Evolutionary conservation across 2,113 vertebrate species (phyloP), one percentile per base, ranked within the genome.

Genomic region (Gobius niger): DNA sequence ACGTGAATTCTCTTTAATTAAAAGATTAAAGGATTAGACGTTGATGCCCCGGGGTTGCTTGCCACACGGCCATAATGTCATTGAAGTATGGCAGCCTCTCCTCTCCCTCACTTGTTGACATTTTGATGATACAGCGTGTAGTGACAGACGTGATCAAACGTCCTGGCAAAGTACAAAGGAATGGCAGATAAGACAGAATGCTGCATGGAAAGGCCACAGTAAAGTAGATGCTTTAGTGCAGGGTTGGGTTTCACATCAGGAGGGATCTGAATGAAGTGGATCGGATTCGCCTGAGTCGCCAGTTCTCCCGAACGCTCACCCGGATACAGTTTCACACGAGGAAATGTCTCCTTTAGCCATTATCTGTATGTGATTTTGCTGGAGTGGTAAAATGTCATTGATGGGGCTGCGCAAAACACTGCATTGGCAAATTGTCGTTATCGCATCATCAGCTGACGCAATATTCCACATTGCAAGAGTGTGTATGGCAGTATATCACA

Each of bases 21-120:
- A 85, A 74, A 79, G 82, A 77, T 90, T 86, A 88, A 76, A 82
- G 85, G 85, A 87, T 88, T 89, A 85, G 16, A 14, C 16, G 14
- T 10, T 44, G 44, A 40, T 13, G 47, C 70, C 81, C 80, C 65
- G 7, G 63, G 79, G 75, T 57, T 70, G 68, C 75, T 57, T 70
- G 68, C 75, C 65, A 80, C 74, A 47, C 76, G 75, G 70, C 62
- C 66, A 64, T 44, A 13, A 49, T 42, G 77, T 81, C 73, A 76
- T 86, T 67, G 66, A 64, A 65, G 74, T 63, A 44, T 81, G 81
- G 64, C 18, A 63, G 66, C 56, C 60, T 72, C 60, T 60, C 18
- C 56, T 78, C 68, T 61, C 19, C 14, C 46, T 61, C 53, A 65
- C 54, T 34, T 70, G 67, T 74, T 80, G 81, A 75, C 70, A 75